These are phyloP conservation scores for Cinclus mexicanus DNA, from an alignment of 2,113 vertebrate species.

Conservation along the genomic window DNA sequence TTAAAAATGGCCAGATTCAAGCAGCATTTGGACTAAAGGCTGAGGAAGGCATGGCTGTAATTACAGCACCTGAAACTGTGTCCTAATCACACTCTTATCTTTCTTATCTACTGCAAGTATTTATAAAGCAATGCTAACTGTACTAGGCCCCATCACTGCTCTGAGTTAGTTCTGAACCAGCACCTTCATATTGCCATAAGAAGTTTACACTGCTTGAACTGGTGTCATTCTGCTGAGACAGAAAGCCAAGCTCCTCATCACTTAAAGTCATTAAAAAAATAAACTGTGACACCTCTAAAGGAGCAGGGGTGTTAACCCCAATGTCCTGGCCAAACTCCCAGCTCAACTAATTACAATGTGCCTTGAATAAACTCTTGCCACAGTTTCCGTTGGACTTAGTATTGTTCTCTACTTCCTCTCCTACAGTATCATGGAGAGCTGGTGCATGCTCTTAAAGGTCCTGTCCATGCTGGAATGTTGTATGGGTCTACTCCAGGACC, in stretches of 20 bases:
- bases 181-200: not conserved
- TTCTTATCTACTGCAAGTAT: conserved; percentile 33
- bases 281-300: conserved; percentile 35
- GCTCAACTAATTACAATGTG: conserved; percentile 4
- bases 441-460: not conserved
- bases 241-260: conserved; percentile 31
- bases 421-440: not conserved
- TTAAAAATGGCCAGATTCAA: not conserved
- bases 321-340: conserved; percentile 40
- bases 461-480: not conserved
- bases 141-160: not conserved
- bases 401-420: conserved; percentile 62
- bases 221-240: conserved; percentile 40
- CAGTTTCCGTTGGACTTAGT: conserved; percentile 28
- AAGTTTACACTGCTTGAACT: not conserved
- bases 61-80: not conserved
- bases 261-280: conserved; percentile 43
- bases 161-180: not conserved
- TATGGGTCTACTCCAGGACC: not conserved
- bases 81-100: conserved; percentile 54
- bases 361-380: conserved; percentile 59
- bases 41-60: not conserved
- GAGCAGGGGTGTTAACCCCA: conserved; percentile 58
- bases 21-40: not conserved
- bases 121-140: conserved; percentile 38